A percentile compares a stretch with the other conserved stretches of the same genome.
These are phyloP conservation scores for Colius striatus DNA, from an alignment of 2,113 vertebrate species.

Conservation along the genomic window DNA sequence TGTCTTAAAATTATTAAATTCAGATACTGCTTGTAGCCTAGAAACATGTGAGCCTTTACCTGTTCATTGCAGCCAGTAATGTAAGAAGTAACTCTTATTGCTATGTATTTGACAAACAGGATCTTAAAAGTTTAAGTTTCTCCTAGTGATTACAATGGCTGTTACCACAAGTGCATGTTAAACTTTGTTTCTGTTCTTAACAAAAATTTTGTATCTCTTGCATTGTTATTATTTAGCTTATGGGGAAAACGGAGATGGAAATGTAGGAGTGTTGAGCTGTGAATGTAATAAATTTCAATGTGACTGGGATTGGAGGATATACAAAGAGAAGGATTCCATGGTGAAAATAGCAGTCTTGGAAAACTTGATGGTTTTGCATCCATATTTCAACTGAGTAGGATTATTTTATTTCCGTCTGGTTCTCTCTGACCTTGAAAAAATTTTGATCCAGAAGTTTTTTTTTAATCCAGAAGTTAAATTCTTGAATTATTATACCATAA, in stretches of 20 bases:
- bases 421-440: neutral
- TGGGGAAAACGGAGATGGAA: neutral
- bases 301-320: neutral
- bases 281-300: neutral
- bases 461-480: neutral
- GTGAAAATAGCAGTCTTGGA: neutral
- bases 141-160: neutral
- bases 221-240: neutral
- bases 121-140: neutral
- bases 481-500: neutral
- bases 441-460: neutral
- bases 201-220: neutral
- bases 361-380: neutral
- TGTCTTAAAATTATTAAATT: neutral
- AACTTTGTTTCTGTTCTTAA: neutral
- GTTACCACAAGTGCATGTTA: neutral
- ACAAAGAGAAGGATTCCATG: neutral
- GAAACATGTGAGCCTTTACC: neutral
- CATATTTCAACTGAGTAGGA: neutral
- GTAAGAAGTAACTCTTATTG: neutral
- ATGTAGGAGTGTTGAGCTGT: neutral
- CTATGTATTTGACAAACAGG: neutral
- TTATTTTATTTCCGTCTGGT: neutral
- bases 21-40: neutral
- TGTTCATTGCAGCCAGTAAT: neutral